Evolutionary conservation across 2,797 vertebrate genomes (phyloP).

Genomic region (Spizella passerina): DNA sequence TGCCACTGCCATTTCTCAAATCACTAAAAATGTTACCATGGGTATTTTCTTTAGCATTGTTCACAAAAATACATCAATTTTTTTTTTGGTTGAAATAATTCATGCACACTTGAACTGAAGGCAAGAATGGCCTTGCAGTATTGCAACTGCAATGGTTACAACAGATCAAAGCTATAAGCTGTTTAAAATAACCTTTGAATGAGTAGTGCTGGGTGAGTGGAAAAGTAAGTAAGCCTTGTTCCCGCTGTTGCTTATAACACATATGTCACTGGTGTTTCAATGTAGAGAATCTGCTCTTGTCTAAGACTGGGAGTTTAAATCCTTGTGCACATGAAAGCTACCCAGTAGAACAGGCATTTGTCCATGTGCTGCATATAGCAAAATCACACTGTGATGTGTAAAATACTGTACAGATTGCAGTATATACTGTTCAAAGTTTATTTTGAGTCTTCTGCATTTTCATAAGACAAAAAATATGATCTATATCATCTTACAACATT

Average conservation of each 20-base stretch:
- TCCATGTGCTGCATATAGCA: conserved; percentile 64
- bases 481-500: conserved; percentile 72
- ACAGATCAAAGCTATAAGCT: neutral
- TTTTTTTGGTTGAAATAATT: neutral
- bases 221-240: neutral
- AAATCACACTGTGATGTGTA: conserved; percentile 58
- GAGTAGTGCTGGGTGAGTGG: neutral
- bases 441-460: conserved; percentile 71
- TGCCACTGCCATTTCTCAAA: neutral
- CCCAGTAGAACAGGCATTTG: conserved; percentile 42
- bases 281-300: neutral
- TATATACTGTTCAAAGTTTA: conserved; percentile 64
- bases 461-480: conserved; percentile 70
- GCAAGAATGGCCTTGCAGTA: neutral
- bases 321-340: conserved; percentile 1
- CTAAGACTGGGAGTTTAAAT: conserved; percentile 19
- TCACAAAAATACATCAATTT: neutral
- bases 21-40: neutral
- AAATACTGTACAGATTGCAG: conserved; percentile 68
- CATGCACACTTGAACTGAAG: neutral
- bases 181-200: neutral
- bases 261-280: neutral
- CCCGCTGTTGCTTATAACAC: neutral
- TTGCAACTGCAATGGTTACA: neutral
- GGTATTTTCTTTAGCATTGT: neutral